Evolutionary conservation across 2,113 vertebrate genomes (phyloP).

Genomic region (Psilopsiagon aymara): DNA sequence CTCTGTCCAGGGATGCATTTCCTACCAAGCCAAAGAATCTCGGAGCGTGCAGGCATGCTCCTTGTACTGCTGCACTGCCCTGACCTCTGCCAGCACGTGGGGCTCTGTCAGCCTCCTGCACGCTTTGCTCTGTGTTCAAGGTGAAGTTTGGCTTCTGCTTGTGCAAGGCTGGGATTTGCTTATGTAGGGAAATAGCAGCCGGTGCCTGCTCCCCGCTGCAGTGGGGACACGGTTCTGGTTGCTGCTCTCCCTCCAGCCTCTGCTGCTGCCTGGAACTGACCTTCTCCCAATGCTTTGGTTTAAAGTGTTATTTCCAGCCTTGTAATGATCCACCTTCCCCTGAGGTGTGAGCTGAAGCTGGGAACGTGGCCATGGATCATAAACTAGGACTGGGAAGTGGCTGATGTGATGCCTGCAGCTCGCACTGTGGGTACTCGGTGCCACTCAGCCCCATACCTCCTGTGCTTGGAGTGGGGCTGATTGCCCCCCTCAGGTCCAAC

Average conservation of each 20-base stretch:
- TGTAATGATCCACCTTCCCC: neutral
- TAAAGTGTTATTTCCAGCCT: neutral
- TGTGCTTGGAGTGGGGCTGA: neutral
- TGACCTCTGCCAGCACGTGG: neutral
- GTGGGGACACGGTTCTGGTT: neutral
- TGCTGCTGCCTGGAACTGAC: rapidly evolving
- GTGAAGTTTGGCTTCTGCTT: neutral
- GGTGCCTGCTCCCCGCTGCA: neutral
- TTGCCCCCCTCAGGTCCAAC: too few species aligned
- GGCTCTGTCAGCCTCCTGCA: rapidly evolving
- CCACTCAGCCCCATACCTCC: rapidly evolving
- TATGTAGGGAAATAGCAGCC: neutral
- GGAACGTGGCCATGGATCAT: rapidly evolving
- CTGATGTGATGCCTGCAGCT: rapidly evolving
- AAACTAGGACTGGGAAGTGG: neutral
- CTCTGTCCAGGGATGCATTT: neutral
- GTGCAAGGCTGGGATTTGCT: neutral
- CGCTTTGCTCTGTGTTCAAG: neutral
- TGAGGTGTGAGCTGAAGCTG: neutral
- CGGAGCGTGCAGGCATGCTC: neutral
- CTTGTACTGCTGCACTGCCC: neutral
- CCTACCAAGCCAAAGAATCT: conserved; percentile 8
- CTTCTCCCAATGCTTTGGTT: neutral
- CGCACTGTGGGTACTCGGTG: neutral
- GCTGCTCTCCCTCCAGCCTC: rapidly evolving